phyloP scores from a whole-genome alignment of 2,113 vertebrate genomes.

The Sebastes schlegelii region DNA sequence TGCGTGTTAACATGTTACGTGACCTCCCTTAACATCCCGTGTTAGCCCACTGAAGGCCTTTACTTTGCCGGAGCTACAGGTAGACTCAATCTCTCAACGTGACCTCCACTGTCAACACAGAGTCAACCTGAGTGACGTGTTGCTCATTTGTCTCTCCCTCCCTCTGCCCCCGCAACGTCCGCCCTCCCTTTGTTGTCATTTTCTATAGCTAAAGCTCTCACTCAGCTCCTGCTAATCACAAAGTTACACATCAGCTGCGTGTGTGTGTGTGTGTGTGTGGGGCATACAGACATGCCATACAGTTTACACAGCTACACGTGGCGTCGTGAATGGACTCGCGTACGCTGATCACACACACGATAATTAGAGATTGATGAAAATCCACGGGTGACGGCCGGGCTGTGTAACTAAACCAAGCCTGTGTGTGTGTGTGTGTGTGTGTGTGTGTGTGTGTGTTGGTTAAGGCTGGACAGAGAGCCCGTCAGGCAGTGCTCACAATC shows the following conservation, averaged over 20 bases:
- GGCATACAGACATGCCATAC: not conserved
- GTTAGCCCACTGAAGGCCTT: constrained; percentile 9
- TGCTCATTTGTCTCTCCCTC: constrained; percentile 50
- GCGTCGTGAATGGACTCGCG: not conserved
- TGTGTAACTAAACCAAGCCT: not conserved
- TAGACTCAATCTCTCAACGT: constrained; percentile 52
- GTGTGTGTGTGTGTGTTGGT: constrained; percentile 4
- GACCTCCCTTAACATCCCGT: constrained; percentile 17
- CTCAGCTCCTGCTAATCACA: constrained; percentile 73
- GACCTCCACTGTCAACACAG: constrained; percentile 69
- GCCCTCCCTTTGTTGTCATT: constrained; percentile 57
- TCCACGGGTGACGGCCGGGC: constrained; percentile 25
- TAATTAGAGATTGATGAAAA: constrained; percentile 71
- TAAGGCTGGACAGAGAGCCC: not conserved
- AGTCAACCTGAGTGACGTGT: constrained; percentile 41
- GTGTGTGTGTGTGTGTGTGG: constrained; percentile 16
- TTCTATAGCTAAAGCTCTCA: constrained; percentile 48
- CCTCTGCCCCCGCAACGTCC: constrained; percentile 42
- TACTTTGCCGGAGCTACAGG: constrained; percentile 35
- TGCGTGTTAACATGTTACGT: constrained; percentile 43
- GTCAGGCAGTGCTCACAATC: not conserved
- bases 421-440: not conserved
- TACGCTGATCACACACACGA: constrained; percentile 1
- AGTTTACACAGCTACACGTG: not conserved
- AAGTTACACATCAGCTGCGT: constrained; percentile 38